Conservation (phyloP, 92 coral and sea anemone species). For the Zoanthus gigantus region DNA sequence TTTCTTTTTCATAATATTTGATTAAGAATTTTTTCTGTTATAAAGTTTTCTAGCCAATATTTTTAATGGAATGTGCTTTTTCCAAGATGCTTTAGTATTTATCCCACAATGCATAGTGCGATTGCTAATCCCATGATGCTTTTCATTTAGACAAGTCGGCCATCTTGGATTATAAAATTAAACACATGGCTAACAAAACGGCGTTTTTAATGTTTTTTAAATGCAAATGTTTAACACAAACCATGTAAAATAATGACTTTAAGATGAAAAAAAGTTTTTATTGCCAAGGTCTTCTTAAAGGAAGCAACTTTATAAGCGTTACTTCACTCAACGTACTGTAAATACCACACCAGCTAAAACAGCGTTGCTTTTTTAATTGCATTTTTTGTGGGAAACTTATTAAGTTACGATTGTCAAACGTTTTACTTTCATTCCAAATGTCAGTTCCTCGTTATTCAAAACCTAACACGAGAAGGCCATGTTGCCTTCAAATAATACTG, state of each 20-base stretch:
- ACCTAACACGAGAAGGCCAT: not conserved
- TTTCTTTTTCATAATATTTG: slow-evolving; percentile 27
- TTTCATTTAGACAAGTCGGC: not conserved
- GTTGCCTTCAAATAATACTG: not conserved
- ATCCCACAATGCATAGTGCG: too few relatives aligned
- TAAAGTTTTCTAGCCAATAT: slow-evolving; percentile 23
- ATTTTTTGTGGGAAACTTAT: not conserved
- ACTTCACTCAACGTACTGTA: slow-evolving; percentile 46
- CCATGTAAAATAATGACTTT: too few relatives aligned
- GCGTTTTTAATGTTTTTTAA: too few relatives aligned
- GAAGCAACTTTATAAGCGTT: too few relatives aligned
- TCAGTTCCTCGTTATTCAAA: not conserved
- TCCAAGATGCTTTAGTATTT: too few relatives aligned
- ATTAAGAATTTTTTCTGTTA: slow-evolving; percentile 7
- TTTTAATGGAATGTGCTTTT: slow-evolving; percentile 38
- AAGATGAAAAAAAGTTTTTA: too few relatives aligned
- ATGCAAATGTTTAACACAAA: too few relatives aligned
- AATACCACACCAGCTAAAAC: slow-evolving; percentile 35
- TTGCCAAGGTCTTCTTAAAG: slow-evolving; percentile 16
- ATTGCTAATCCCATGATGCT: too few relatives aligned
- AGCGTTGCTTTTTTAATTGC: slow-evolving; percentile 1
- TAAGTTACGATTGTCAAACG: slow-evolving; percentile 27
- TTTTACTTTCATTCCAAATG: slow-evolving; percentile 11
- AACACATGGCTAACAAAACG: not conserved
- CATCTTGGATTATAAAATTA: slow-evolving; percentile 36